These are phyloP conservation scores for Tringa solitaria DNA, from an alignment of 2,113 vertebrate genomes.

Conservation along the genomic window DNA sequence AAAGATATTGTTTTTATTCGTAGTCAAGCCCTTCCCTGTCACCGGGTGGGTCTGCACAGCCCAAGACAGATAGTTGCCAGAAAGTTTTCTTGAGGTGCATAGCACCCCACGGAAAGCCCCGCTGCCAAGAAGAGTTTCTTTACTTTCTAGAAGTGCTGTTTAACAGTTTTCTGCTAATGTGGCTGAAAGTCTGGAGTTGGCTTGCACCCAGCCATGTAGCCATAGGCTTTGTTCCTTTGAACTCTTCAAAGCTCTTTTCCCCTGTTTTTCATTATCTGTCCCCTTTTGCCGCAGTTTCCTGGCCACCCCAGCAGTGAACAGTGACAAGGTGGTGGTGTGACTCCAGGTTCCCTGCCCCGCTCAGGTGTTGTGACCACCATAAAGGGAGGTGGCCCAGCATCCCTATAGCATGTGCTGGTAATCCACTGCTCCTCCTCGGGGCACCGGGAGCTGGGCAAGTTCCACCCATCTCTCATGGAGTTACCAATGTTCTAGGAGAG, in stretches of 20 bases:
- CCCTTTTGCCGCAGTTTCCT: not conserved
- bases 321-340: not conserved
- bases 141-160: not conserved
- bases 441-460: fast-evolving
- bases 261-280: not conserved
- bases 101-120: not conserved
- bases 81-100: not conserved
- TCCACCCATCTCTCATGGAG: not conserved
- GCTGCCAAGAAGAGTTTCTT: not conserved
- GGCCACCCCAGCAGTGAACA: not conserved
- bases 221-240: not conserved
- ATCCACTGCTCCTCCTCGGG: not conserved
- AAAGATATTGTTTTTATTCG: not conserved
- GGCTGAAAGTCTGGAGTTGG: not conserved
- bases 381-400: not conserved
- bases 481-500: not conserved
- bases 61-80: not conserved
- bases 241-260: not conserved
- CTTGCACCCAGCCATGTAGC: not conserved
- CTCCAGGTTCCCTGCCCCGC: not conserved
- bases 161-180: not conserved
- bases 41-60: fast-evolving
- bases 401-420: fast-evolving
- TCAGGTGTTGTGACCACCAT: fast-evolving
- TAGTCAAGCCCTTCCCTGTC: not conserved